A percentile compares a stretch with the other conserved stretches of the same genome.
Conservation (phyloP, 2,888 invertebrate genomes). For the Ochlodes sylvanus region DNA sequence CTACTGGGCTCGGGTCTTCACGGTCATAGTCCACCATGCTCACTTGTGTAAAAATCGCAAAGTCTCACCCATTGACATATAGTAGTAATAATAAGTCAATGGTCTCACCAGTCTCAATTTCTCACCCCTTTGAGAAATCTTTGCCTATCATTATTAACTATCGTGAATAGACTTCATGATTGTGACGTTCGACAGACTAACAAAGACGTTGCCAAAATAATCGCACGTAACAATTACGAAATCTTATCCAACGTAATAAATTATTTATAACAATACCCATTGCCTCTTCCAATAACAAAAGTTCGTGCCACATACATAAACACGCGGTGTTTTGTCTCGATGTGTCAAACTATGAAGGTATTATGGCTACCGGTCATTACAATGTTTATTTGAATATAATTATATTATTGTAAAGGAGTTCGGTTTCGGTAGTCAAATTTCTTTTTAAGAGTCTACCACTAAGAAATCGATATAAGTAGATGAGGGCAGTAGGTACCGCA, state of each 20-base stretch:
- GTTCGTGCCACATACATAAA: constrained; percentile 48
- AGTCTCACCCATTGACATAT: too few species aligned
- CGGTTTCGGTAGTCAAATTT: neutral
- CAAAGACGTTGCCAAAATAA: constrained; percentile 30
- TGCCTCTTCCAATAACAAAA: constrained; percentile 41
- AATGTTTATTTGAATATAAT: constrained; percentile 21
- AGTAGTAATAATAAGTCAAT: too few species aligned
- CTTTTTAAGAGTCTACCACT: neutral
- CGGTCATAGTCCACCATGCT: too few species aligned
- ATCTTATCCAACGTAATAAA: constrained; percentile 50
- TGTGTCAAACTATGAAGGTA: constrained; percentile 43
- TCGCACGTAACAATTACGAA: constrained; percentile 38
- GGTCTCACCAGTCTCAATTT: too few species aligned
- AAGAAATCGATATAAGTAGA: too few species aligned
- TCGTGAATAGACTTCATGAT: neutral
- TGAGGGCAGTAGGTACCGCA: too few species aligned
- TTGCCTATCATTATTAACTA: neutral
- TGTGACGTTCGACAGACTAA: neutral
- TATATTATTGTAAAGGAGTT: constrained; percentile 1
- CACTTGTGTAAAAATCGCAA: too few species aligned
- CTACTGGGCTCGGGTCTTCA: too few species aligned
- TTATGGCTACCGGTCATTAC: constrained; percentile 44
- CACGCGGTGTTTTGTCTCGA: constrained; percentile 48
- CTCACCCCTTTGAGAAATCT: too few species aligned
- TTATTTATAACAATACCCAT: constrained; percentile 57